These are phyloP conservation scores for Therioaphis trifolii DNA, from an alignment of 2,888 invertebrate genomes.

Conservation along the genomic window DNA sequence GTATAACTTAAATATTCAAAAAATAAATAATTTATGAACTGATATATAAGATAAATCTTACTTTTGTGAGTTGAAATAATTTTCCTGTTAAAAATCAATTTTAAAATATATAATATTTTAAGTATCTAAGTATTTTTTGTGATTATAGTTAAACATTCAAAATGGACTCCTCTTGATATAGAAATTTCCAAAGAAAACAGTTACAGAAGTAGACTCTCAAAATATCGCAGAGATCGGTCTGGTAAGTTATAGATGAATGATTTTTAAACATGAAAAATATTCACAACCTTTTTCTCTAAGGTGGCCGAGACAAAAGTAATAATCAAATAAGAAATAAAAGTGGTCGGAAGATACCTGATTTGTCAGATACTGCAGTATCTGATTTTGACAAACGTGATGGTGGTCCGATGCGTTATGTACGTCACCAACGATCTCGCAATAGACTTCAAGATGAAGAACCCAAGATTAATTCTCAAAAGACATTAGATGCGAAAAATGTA, in stretches of 20 bases:
- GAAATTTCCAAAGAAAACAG: conserved; percentile 80
- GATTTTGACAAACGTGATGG: conserved; percentile 58
- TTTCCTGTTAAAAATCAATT: background rate
- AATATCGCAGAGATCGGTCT: conserved; percentile 53
- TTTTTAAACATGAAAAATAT: background rate
- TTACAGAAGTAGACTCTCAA: conserved; percentile 74
- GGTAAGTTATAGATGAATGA: conserved; percentile 27
- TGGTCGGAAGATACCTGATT: conserved; percentile 54
- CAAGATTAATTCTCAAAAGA: conserved; percentile 28
- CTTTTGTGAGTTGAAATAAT: background rate
- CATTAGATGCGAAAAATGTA: conserved; percentile 51
- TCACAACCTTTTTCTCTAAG: background rate
- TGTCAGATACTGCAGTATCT: conserved; percentile 25
- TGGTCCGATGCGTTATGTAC: conserved; percentile 51
- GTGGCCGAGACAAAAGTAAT: conserved; percentile 64
- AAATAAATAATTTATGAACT: background rate
- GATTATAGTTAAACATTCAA: conserved; percentile 68
- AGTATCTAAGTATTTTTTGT: too few species aligned
- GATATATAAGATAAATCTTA: background rate
- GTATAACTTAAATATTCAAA: too few species aligned
- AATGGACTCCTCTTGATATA: conserved; percentile 92
- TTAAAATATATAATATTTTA: background rate
- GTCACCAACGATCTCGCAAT: conserved; percentile 55
- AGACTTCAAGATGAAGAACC: conserved; percentile 54
- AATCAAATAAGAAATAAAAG: conserved; percentile 63